These are phyloP conservation scores for Lucilia cuprina DNA, from an alignment of 1,140 invertebrate species.

Conservation along the genomic window DNA sequence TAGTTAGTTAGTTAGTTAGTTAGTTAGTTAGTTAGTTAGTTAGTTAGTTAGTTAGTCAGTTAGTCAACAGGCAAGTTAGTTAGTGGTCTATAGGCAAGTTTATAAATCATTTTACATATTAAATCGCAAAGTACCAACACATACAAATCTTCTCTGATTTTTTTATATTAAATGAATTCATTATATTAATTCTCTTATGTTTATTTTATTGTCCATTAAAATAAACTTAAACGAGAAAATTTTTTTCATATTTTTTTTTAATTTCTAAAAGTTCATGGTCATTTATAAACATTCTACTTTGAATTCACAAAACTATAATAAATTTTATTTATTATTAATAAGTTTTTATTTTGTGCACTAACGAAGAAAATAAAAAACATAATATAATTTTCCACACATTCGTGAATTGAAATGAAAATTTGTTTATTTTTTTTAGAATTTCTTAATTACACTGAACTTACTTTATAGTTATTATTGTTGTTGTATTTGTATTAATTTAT, in stretches of 20 bases:
- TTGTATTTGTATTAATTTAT: not conserved
- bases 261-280: conserved; percentile 1
- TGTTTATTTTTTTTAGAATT: not conserved
- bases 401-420: not conserved
- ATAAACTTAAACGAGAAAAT: not conserved
- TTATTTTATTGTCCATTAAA: not conserved
- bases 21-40: too few species aligned
- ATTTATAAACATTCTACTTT: not conserved
- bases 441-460: not conserved
- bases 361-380: not conserved
- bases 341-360: not conserved
- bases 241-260: not conserved
- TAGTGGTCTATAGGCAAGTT: too few species aligned
- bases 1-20: too few species aligned
- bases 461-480: not conserved
- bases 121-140: too few species aligned
- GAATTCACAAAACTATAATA: not conserved
- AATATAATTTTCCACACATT: not conserved
- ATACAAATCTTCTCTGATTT: too few species aligned
- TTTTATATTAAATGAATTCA: too few species aligned
- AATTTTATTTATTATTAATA: conserved; percentile 12
- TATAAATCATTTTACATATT: too few species aligned
- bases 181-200: not conserved
- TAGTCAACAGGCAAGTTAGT: too few species aligned
- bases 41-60: too few species aligned